A percentile compares a stretch with the other conserved stretches of the same genome.
These are phyloP conservation scores for Drosophila erecta DNA, from an alignment of 1,140 invertebrate species.

Conservation along the genomic window DNA sequence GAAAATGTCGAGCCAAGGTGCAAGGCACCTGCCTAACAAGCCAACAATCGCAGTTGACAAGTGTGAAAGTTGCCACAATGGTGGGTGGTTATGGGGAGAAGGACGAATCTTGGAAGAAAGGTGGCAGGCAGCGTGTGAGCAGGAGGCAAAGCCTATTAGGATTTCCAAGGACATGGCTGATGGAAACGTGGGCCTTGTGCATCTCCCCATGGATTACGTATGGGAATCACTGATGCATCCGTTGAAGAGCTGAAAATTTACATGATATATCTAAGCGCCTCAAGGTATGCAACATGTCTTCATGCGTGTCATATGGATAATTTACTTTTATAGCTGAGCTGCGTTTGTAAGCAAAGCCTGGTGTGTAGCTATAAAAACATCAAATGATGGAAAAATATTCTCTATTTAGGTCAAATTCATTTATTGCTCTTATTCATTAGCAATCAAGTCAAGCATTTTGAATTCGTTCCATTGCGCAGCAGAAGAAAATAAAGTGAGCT, in stretches of 20 bases:
- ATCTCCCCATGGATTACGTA: constrained; percentile 14
- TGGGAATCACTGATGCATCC: neutral
- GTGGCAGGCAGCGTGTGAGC: neutral
- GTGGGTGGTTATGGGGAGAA: neutral
- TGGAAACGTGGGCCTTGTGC: constrained; percentile 4
- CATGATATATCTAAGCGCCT: neutral
- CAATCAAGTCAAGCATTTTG: too few relatives aligned
- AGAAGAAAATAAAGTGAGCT: too few relatives aligned
- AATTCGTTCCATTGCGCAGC: too few relatives aligned
- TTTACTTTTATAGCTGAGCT: neutral
- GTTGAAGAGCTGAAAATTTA: neutral
- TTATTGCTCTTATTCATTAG: neutral
- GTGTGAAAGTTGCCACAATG: constrained; percentile 35
- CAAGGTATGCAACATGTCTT: neutral
- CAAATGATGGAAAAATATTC: neutral
- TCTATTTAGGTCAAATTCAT: neutral
- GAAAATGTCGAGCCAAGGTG: constrained; percentile 13
- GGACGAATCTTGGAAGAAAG: neutral
- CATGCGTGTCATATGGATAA: neutral
- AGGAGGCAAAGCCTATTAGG: constrained; percentile 26
- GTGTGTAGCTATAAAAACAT: neutral
- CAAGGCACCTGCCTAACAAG: constrained; percentile 32
- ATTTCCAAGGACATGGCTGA: constrained; percentile 14
- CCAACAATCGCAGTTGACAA: constrained; percentile 50
- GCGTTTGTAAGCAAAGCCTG: neutral